These are phyloP conservation scores for Chrysina gloriosa DNA, from an alignment of 2,888 invertebrate genomes.

Conservation along the genomic window DNA sequence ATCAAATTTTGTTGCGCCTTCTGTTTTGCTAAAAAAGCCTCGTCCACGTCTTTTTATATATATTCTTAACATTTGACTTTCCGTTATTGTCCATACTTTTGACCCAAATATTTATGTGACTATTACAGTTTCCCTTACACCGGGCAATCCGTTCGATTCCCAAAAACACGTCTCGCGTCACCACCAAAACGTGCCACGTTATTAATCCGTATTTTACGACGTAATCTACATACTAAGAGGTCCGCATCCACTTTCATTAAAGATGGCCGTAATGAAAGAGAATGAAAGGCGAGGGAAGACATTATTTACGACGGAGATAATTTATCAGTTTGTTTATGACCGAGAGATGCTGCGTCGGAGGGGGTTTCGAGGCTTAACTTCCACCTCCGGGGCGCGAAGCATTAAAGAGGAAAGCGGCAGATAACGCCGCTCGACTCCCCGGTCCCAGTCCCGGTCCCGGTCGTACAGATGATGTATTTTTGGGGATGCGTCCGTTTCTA, in stretches of 20 bases:
- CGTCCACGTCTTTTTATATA: too few relatives aligned
- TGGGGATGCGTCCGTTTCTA: background rate
- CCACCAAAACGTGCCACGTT: background rate
- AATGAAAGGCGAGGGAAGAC: background rate
- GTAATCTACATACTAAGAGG: background rate
- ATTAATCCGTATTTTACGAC: slow-evolving; percentile 15
- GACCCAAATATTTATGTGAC: too few relatives aligned
- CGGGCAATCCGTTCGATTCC: too few relatives aligned
- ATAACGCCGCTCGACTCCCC: background rate
- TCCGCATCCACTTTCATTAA: slow-evolving; percentile 15
- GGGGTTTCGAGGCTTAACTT: background rate
- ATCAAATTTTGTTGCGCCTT: too few relatives aligned
- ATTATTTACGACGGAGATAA: slow-evolving; percentile 18
- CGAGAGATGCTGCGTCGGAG: slow-evolving; percentile 1
- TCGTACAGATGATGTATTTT: slow-evolving; percentile 18
- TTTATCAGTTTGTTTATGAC: slow-evolving; percentile 34
- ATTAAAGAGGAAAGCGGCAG: slow-evolving; percentile 11
- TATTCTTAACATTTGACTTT: too few relatives aligned
- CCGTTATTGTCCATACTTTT: too few relatives aligned
- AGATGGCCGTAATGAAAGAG: slow-evolving; percentile 10
- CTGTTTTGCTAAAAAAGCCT: too few relatives aligned
- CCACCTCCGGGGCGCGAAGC: background rate
- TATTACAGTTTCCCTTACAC: too few relatives aligned
- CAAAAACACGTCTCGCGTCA: too few relatives aligned
- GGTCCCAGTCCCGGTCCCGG: too few relatives aligned